phyloP scores from a whole-genome alignment of 2,113 vertebrate species.

The Antechinus stuartii region DNA sequence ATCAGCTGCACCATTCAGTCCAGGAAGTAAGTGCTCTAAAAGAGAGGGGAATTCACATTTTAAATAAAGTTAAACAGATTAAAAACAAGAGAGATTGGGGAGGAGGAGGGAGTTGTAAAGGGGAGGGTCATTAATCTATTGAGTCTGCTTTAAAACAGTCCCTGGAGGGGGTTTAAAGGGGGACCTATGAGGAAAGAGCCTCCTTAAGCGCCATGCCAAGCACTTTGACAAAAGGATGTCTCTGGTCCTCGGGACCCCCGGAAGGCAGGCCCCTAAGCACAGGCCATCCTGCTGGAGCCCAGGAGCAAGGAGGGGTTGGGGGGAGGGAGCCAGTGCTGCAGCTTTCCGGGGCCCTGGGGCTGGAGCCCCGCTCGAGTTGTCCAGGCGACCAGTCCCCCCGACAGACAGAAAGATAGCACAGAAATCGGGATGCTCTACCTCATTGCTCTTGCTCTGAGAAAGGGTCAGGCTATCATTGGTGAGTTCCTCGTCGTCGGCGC shows the following conservation, averaged over 20 bases:
- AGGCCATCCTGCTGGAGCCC: neutral
- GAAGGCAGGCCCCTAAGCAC: neutral
- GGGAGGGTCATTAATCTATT: too few relatives aligned
- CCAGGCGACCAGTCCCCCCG: constrained; percentile 74
- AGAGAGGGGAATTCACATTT: constrained; percentile 38
- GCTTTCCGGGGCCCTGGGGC: neutral
- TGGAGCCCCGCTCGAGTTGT: neutral
- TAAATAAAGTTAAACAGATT: constrained; percentile 43
- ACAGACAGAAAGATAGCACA: constrained; percentile 85
- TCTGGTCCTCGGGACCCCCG: too few relatives aligned
- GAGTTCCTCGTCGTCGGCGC: constrained; percentile 95
- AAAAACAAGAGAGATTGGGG: constrained; percentile 13
- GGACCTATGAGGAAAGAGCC: neutral
- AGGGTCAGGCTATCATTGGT: constrained; percentile 98
- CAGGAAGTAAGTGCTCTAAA: constrained; percentile 13
- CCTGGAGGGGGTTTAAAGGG: neutral
- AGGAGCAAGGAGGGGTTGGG: constrained; percentile 7
- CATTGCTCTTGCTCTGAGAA: constrained; percentile 97
- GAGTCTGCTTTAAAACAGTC: neutral
- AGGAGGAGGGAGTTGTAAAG: too few relatives aligned
- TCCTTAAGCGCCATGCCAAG: neutral
- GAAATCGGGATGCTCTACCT: constrained; percentile 92
- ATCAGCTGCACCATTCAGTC: constrained; percentile 36
- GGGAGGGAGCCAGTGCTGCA: constrained; percentile 13
- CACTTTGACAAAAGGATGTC: neutral